Base-by-base conservation (phyloP, 2,888 invertebrate genomes). In the Caenorhabditis sp. region DNA sequence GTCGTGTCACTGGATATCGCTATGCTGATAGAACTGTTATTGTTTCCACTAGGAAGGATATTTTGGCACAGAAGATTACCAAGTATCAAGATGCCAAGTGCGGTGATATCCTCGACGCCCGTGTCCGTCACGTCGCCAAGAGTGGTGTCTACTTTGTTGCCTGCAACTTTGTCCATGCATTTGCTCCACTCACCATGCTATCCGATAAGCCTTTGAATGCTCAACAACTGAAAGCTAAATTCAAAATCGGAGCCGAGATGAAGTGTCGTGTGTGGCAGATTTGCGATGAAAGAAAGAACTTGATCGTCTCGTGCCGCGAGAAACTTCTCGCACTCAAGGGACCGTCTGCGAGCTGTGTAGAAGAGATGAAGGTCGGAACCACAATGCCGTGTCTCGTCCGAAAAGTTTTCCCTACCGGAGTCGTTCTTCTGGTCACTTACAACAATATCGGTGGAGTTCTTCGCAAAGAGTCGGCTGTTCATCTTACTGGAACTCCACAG, bases 51-150 rank as follows among this genome's bases (percentile, higher is more conserved):
- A 82, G 86, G 35, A 85, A 87, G 37, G 85, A 85, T 13, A 83
- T 89, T 35, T 68, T 90, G 37, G 83, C 86, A 32, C 90, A 89
- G 80, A 83, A 85, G 53, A 83, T 88, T 40, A 84, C 88, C 20
- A 85, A 79, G 9, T 85, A 81, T 44, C 79, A 84, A 83, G 85
- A 87, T 22, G 85, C 85, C 1, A 56, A 68, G n/a, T 82, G 84
- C n/a, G 87, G 87, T 28, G 84, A 84, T 9, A 40, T 85, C 13
- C 79, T 85, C 1, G 82, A 81, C 13, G 87, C 74, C 9, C 62
- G 56, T 5, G 83, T 87, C 11, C 51, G 44, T 2, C 71, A 79
- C 26, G 61, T 81, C 18, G 61, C 67, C n/a, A 68, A 78, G n/a
- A 53, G 11, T 4, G 86, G 86, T 2, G 69, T 83, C 50, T 40